phyloP scores from a whole-genome alignment of 1,140 invertebrate species.

The Drosophila nasuta region DNA sequence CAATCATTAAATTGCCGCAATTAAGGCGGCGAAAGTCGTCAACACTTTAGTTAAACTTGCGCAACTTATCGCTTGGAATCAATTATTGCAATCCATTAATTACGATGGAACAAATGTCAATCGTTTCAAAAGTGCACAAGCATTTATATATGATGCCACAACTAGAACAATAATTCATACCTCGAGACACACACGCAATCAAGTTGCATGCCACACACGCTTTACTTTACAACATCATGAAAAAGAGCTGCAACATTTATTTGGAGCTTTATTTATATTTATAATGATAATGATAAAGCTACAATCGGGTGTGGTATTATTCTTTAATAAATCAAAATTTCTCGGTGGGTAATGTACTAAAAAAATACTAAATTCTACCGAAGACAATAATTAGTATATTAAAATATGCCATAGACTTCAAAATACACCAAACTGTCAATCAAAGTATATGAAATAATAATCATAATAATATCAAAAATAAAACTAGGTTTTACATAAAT shows the following conservation, averaged over 20 bases:
- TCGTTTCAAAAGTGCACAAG: neutral
- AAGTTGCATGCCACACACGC: too few species aligned
- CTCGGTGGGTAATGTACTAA: too few species aligned
- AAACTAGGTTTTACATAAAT: too few species aligned
- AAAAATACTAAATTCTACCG: too few species aligned
- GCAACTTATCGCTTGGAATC: neutral
- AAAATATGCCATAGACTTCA: too few species aligned
- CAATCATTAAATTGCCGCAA: neutral
- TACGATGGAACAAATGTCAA: neutral
- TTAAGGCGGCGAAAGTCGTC: neutral
- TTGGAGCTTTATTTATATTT: neutral
- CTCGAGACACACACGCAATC: neutral
- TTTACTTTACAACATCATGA: neutral
- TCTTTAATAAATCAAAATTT: too few species aligned
- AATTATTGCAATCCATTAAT: slow-evolving; percentile 1
- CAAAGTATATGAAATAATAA: too few species aligned
- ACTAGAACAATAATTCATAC: neutral
- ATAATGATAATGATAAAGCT: too few species aligned
- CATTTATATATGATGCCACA: neutral
- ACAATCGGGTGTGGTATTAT: too few species aligned
- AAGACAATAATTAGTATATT: too few species aligned
- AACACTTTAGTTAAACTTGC: neutral
- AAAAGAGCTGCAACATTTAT: neutral
- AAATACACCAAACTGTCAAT: too few species aligned
- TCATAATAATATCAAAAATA: too few species aligned